Conservation (phyloP, 2,797 vertebrate species). For the Eupleurogrammus muticus region DNA sequence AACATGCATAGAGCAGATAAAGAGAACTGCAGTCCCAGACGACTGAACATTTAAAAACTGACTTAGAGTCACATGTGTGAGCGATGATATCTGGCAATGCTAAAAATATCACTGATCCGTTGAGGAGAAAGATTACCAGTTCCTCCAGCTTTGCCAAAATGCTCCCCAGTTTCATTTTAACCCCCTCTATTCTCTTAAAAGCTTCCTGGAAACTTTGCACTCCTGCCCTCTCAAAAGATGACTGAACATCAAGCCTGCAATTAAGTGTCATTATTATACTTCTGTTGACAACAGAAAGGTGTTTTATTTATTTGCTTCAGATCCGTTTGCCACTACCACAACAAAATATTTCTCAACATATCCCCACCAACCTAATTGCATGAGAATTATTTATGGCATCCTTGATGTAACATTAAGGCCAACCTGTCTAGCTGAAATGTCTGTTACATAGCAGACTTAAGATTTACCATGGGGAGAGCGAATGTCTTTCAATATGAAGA, state of each 20-base stretch:
- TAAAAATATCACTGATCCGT: conserved; percentile 50
- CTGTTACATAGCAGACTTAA: conserved; percentile 67
- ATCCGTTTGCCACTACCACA: conserved; percentile 69
- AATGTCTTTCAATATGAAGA: conserved; percentile 81
- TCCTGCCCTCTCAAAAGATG: conserved; percentile 65
- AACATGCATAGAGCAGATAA: conserved; percentile 54
- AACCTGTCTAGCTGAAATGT: conserved; percentile 71
- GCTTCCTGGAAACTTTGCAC: conserved; percentile 62
- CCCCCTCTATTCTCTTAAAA: conserved; percentile 51
- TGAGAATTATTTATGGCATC: conserved; percentile 75
- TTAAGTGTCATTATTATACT: conserved; percentile 60
- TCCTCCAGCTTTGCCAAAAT: conserved; percentile 66
- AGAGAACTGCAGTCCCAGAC: conserved; percentile 43
- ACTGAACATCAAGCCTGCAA: conserved; percentile 65
- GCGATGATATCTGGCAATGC: conserved; percentile 51
- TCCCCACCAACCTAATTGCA: conserved; percentile 68
- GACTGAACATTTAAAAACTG: conserved; percentile 51
- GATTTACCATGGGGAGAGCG: conserved; percentile 78
- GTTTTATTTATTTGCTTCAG: conserved; percentile 67
- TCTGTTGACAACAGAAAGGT: conserved; percentile 66
- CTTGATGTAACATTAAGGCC: conserved; percentile 75
- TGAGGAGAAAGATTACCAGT: conserved; percentile 52
- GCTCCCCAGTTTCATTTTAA: conserved; percentile 62
- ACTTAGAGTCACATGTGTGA: conserved; percentile 51
- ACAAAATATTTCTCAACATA: conserved; percentile 78